A percentile compares a stretch with the other conserved stretches of the same genome.
These are phyloP conservation scores for Apis mellifera DNA, from an alignment of 1,140 invertebrate genomes.

Conservation along the genomic window Amel_HAv3.1 CM009936.2:4740001-4740500, in stretches of 20 bases:
- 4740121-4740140: neutral
- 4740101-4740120: neutral
- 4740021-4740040: too few species aligned
- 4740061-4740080: neutral
- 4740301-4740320: too few species aligned
- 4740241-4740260: neutral
- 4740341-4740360: neutral
- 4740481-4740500: neutral
- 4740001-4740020: too few species aligned
- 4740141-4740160: neutral
- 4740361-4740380: neutral
- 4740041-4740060: neutral
- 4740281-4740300: too few species aligned
- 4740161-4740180: neutral
- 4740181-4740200: neutral
- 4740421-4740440: neutral
- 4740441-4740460: neutral
- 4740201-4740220: neutral
- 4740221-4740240: neutral
- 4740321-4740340: too few species aligned
- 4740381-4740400: too few species aligned
- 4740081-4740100: neutral
- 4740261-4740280: too few species aligned
- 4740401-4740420: neutral
- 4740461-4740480: neutral